Evolutionary conservation across 2,888 invertebrate species (phyloP).

Genomic region (Eretmocerus hayati): DNA sequence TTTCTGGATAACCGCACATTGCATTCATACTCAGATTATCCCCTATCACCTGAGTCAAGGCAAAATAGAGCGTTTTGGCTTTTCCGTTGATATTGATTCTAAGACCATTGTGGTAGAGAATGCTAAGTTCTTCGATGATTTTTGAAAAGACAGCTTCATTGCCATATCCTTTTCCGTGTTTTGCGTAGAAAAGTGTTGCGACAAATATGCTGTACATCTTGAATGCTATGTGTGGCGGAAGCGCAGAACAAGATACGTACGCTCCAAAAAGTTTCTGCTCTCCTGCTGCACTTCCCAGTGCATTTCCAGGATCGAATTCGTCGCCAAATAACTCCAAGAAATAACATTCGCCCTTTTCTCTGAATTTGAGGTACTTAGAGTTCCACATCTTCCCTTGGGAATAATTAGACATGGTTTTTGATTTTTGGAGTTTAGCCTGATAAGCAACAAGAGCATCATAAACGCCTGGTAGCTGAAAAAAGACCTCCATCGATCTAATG

Average conservation of each 20-base stretch:
- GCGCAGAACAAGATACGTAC: neutral
- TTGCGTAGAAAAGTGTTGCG: neutral
- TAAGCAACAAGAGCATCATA: neutral
- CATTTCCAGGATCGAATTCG: neutral
- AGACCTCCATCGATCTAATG: no score
- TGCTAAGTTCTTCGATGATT: neutral
- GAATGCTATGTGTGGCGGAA: neutral
- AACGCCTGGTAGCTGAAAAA: neutral
- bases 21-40: neutral
- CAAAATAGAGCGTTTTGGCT: neutral
- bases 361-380: neutral
- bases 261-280: conserved; percentile 2
- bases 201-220: neutral
- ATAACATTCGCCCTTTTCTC: no score
- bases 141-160: neutral
- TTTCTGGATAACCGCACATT: neutral
- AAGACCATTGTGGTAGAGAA: neutral
- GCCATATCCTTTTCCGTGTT: neutral
- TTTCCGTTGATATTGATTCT: neutral
- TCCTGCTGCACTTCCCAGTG: conserved; percentile 3
- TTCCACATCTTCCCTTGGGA: neutral
- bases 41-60: neutral
- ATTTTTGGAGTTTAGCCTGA: no score
- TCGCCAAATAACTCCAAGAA: no score
- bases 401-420: neutral